A percentile compares a stretch with the other conserved stretches of the same genome.
Evolutionary conservation across 2,113 vertebrate genomes (phyloP).

Genomic region (Rhinogobius similis): DNA sequence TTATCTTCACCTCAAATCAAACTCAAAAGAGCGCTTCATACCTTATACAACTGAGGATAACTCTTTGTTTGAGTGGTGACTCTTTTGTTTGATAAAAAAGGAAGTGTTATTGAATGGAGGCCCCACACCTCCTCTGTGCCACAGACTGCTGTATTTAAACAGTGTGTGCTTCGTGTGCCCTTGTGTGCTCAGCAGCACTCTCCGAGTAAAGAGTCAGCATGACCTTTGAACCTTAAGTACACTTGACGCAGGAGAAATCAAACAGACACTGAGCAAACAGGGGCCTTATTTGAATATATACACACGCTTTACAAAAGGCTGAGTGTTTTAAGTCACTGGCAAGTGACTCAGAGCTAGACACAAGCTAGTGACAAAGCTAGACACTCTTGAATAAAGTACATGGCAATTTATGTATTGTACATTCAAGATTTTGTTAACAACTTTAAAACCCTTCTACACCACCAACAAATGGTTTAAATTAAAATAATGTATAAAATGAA

Average conservation of each 20-base stretch:
- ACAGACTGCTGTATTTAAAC: constrained; percentile 77
- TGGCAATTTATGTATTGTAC: constrained; percentile 11
- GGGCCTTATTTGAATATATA: constrained; percentile 71
- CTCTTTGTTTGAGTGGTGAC: constrained; percentile 61
- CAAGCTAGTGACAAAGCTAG: no score
- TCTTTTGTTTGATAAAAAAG: constrained; percentile 70
- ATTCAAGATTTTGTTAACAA: not conserved
- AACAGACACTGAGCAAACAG: constrained; percentile 74
- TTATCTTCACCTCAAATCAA: constrained; percentile 2
- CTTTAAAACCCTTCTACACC: not conserved
- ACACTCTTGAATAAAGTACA: constrained; percentile 50
- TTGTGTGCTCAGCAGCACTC: constrained; percentile 70
- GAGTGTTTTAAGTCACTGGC: constrained; percentile 39
- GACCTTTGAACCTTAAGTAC: constrained; percentile 75
- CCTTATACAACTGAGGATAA: constrained; percentile 20
- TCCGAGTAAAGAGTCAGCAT: constrained; percentile 75
- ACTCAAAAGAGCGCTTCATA: constrained; percentile 7
- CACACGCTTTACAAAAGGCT: constrained; percentile 60
- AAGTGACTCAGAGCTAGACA: constrained; percentile 21
- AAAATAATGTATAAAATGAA: no score
- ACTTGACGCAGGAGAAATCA: constrained; percentile 75
- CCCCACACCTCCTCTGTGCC: constrained; percentile 62
- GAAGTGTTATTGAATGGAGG: constrained; percentile 67
- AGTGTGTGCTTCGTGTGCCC: constrained; percentile 60
- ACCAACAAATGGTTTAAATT: not conserved